phyloP scores from a whole-genome alignment of 2,888 invertebrate species.

The Sylvicola fuscatus region DNA sequence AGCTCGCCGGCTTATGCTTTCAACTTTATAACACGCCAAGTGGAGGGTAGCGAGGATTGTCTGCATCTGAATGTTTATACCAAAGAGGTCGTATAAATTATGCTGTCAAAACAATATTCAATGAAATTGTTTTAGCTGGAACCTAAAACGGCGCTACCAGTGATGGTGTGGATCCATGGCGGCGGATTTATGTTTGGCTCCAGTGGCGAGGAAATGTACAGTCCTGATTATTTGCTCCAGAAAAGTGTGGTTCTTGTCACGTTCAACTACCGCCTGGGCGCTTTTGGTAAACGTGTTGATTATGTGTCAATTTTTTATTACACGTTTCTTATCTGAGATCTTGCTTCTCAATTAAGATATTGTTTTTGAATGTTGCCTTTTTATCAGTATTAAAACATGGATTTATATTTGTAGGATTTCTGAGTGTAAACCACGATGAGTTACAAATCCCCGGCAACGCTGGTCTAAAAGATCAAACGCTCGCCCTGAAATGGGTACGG shows the following conservation, averaged over 20 bases:
- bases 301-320: too few relatives aligned
- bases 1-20: constrained; percentile 19
- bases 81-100: constrained; percentile 12
- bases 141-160: constrained; percentile 15
- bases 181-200: constrained; percentile 16
- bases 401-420: constrained; percentile 23
- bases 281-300: constrained; percentile 16
- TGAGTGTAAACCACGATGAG: constrained; percentile 25
- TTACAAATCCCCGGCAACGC: constrained; percentile 31
- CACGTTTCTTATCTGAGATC: too few relatives aligned
- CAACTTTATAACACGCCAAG: constrained; percentile 17
- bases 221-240: constrained; percentile 19
- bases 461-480: constrained; percentile 30
- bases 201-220: constrained; percentile 2
- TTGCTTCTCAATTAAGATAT: too few relatives aligned
- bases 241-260: constrained; percentile 28
- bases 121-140: constrained; percentile 8
- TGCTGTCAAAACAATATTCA: too few relatives aligned
- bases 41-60: constrained; percentile 31
- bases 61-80: constrained; percentile 29
- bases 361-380: too few relatives aligned
- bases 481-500: constrained; percentile 30
- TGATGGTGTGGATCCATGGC: constrained; percentile 30
- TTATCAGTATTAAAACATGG: too few relatives aligned
- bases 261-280: constrained; percentile 28